phyloP scores from a whole-genome alignment of 2,797 vertebrate species.

The Semaprochilodus insignis region DNA sequence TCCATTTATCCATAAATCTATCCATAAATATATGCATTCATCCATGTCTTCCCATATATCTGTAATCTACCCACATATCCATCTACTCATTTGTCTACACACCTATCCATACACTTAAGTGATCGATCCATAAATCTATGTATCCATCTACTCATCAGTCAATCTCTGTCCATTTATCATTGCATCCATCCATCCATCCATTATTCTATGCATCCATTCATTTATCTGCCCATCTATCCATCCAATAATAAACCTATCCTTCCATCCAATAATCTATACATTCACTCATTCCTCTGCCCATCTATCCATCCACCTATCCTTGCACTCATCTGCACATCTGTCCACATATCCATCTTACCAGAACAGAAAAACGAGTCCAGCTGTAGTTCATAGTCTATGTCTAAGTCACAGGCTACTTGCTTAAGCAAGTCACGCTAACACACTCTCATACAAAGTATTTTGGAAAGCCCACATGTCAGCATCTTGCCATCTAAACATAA shows the following conservation, averaged over 20 bases:
- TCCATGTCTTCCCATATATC: background rate
- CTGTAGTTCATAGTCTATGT: too few relatives aligned
- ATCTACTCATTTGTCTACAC: too few relatives aligned
- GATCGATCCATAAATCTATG: background rate
- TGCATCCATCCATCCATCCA: background rate
- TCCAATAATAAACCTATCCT: background rate
- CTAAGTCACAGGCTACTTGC: background rate
- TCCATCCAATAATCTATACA: background rate
- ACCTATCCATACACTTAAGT: too few relatives aligned
- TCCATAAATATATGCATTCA: background rate
- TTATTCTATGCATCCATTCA: background rate
- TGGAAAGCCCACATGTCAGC: background rate
- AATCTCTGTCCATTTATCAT: background rate
- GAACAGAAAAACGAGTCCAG: background rate
- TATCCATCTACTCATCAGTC: background rate
- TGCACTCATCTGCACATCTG: background rate
- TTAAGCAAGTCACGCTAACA: background rate
- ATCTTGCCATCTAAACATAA: slow-evolving; percentile 29
- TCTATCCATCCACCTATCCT: background rate
- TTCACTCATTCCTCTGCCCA: background rate
- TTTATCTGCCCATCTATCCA: background rate
- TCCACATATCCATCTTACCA: background rate
- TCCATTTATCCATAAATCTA: background rate
- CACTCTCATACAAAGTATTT: background rate
- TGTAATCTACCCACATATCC: too few relatives aligned